phyloP scores from a whole-genome alignment of 1,140 invertebrate species.

The Scaptomyza hsui region DNA sequence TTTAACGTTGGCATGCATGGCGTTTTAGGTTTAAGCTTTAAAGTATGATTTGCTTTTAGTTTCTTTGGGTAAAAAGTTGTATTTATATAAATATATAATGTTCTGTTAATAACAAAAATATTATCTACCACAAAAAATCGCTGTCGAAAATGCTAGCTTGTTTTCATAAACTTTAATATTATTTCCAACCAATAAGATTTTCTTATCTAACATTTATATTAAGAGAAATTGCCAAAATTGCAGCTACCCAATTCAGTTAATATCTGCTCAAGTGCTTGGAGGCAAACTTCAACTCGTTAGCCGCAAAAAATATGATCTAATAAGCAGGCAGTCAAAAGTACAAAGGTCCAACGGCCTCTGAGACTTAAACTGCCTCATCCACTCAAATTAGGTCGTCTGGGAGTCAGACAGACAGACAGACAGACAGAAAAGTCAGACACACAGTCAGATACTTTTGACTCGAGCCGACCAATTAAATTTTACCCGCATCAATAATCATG shows the following conservation, averaged over 20 bases:
- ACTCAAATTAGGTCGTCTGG: neutral
- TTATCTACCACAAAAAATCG: too few relatives aligned
- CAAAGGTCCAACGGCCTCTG: slow-evolving; percentile 14
- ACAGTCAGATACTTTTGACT: slow-evolving; percentile 41
- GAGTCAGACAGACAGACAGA: slow-evolving; percentile 13
- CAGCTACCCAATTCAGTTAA: neutral
- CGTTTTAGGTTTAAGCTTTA: slow-evolving; percentile 50
- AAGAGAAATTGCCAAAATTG: slow-evolving; percentile 11
- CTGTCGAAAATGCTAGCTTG: too few relatives aligned
- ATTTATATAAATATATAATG: too few relatives aligned
- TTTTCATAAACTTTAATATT: neutral
- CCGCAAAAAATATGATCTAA: slow-evolving; percentile 66
- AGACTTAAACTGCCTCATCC: neutral
- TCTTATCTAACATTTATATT: neutral
- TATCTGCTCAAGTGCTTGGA: slow-evolving; percentile 21
- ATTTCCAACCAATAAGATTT: neutral
- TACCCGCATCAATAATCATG: slow-evolving; percentile 81
- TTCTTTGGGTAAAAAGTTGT: too few relatives aligned
- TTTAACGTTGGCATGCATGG: slow-evolving; percentile 54
- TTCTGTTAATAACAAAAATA: too few relatives aligned
- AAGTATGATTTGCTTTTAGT: slow-evolving; percentile 41
- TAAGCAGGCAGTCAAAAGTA: slow-evolving; percentile 38
- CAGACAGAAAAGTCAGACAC: neutral
- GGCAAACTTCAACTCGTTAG: slow-evolving; percentile 49
- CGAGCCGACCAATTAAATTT: slow-evolving; percentile 77